Evolutionary conservation across 2,797 vertebrate species (phyloP), one percentile per base, ranked within the genome.

Genomic region (Coreius guichenoti): DNA sequence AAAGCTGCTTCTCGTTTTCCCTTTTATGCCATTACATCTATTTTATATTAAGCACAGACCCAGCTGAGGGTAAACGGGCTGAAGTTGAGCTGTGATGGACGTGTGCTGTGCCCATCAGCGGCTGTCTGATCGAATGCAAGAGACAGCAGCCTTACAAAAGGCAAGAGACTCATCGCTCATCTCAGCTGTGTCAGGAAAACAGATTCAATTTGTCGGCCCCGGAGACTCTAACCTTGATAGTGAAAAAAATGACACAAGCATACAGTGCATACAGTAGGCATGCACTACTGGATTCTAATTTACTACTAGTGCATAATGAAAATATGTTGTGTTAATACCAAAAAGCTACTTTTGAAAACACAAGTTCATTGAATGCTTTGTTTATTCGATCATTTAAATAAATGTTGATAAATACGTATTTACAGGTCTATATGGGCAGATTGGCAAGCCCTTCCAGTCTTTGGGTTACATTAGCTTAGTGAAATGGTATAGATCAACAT

Each of bases 141-240:
- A 31, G 83, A 70, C 89, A 68, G 75, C 82, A 89, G 82, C 88
- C 79, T 58, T 16, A 90, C 91, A 85, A 90, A 91, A 92, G 92
- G 90, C 89, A 91, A 91, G 89, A 91, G 90, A 91, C 87, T 63
- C 92, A 92, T 94, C 92, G 86, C 91, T 92, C 93, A 93, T 89
- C 88, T 85, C 33, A 45, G 88, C 90, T 77, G 82, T 86, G 86
- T 92, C 88, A 83, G 76, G 89, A 92, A 87, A 89, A 91, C 90
- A 92, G 89, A 94, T 94, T 91, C 91, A 89, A 93, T 94, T 91
- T 93, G 92, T 94, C 92, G 91, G 86, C 89, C 63, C 90, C 87
- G 76, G 74, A 88, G 82, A 89, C 43, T 70, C 21, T 91, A 92
- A 94, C 93, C 94, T 94, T 93, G 92, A 58, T 73, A 84, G 45